Percentiles rank a stretch among this genome's conserved stretches.
These are phyloP conservation scores for Sarcophaga caerulescens DNA, from an alignment of 2,888 invertebrate genomes.

Conservation along the genomic window DNA sequence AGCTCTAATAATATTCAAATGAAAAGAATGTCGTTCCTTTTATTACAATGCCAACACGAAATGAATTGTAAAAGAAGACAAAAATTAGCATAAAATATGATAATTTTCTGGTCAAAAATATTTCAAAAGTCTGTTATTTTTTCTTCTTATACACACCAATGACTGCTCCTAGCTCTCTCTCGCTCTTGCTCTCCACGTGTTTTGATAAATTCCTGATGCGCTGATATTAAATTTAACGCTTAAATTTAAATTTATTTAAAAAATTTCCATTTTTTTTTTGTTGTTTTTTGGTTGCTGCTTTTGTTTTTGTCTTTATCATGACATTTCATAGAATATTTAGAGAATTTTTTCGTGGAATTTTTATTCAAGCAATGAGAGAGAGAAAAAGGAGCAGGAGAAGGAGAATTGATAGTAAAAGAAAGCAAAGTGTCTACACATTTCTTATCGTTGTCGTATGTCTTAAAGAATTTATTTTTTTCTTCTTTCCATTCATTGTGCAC, in stretches of 20 bases:
- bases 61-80: background rate
- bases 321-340: slow-evolving; percentile 33
- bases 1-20: too few species aligned
- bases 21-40: too few species aligned
- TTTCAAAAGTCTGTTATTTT: slow-evolving; percentile 31
- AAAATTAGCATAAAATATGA: slow-evolving; percentile 62
- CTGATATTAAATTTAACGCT: slow-evolving; percentile 37
- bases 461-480: slow-evolving; percentile 20
- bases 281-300: too few species aligned
- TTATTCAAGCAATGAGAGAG: too few species aligned
- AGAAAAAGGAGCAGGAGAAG: too few species aligned
- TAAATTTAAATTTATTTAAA: slow-evolving; percentile 60
- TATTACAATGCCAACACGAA: too few species aligned
- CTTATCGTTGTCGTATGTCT: slow-evolving; percentile 30
- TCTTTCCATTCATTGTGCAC: background rate
- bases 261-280: background rate
- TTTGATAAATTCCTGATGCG: too few species aligned
- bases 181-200: background rate
- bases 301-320: slow-evolving; percentile 27
- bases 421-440: slow-evolving; percentile 1
- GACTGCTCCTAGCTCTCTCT: too few species aligned
- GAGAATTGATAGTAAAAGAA: background rate
- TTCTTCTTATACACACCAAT: background rate
- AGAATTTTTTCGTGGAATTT: slow-evolving; percentile 1
- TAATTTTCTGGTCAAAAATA: slow-evolving; percentile 54